Evolutionary conservation across 2,113 vertebrate genomes (phyloP), one percentile per base, ranked within the genome.

Genomic region (Puffinus mauretanicus): DNA sequence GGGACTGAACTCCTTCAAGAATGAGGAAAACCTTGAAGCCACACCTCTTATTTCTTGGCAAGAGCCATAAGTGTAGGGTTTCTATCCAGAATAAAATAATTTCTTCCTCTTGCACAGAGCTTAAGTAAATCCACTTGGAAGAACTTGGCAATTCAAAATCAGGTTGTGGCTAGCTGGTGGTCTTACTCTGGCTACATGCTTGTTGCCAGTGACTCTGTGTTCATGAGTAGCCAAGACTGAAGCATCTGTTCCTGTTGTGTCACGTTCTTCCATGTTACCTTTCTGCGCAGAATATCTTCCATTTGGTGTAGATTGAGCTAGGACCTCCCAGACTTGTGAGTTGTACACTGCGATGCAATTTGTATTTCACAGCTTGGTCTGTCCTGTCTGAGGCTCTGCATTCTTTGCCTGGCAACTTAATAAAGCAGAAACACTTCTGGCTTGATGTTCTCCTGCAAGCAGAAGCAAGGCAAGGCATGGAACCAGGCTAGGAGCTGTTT

Each of bases 341-440:
- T 16, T 52, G 27, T 30, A n/a, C 0, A 1, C 36, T 49, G 36
- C 0, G 2, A 57, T 16, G 36, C 34, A 72, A 47, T 83, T 73
- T 69, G 19, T 66, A 24, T 82, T 83, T 86, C 27, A 49, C 13
- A 58, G 32, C 17, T 72, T 20, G 6, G 27, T 52, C 18, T 57
- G 47, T 54, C 76, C 70, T 64, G 22, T 21, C 38, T 42, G 42
- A 67, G 25, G 25, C 47, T 82, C 52, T 60, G 30, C 1, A 1
- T 49, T 84, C 58, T 71, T 77, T 36, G 26, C 29, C 24, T 47
- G 25, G 76, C 42, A 89, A 47, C 49, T 58, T 51, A 52, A 51
- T 67, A 82, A 69, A 86, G 49, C 32, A 73, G 34, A 82, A 78
- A 5, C 42, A n/a, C 18, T 78, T 73, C 55, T 73, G 70, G 15